A percentile compares a stretch with the other conserved stretches of the same genome.
phyloP scores from a whole-genome alignment of 30 jellyfish, hydroid and myxozoan genomes.

The Cassiopea andromeda region DNA sequence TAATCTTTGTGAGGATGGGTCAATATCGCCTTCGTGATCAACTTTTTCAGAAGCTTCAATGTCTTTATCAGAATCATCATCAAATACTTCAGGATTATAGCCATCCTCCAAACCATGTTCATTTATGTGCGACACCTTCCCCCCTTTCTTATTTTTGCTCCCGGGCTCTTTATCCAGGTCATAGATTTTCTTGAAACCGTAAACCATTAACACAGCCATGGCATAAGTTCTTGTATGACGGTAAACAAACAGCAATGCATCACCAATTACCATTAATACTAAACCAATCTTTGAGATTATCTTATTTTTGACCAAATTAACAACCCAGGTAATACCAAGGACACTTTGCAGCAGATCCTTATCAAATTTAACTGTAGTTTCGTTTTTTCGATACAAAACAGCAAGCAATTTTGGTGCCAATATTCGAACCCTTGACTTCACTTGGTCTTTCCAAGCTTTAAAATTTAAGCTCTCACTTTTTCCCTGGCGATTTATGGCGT shows the following conservation, averaged over 20 bases:
- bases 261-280: constrained; percentile 27
- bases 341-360: constrained; percentile 23
- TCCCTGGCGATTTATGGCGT: constrained; percentile 14
- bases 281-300: constrained; percentile 22
- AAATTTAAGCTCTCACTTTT: constrained; percentile 32
- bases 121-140: not conserved
- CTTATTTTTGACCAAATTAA: constrained; percentile 24
- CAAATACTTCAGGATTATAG: not conserved
- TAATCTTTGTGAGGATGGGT: not conserved
- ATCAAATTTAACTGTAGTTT: constrained; percentile 15
- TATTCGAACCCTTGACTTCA: not conserved
- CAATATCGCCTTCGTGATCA: not conserved
- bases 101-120: constrained; percentile 1
- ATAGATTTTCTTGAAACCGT: constrained; percentile 58
- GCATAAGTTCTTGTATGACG: constrained; percentile 78
- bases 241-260: constrained; percentile 60
- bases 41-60: not conserved
- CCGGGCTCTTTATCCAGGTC: constrained; percentile 55
- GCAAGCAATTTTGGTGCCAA: constrained; percentile 2
- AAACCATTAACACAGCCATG: constrained; percentile 66
- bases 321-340: constrained; percentile 55
- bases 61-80: not conserved
- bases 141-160: constrained; percentile 33
- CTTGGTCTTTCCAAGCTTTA: constrained; percentile 13
- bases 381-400: constrained; percentile 17